Evolutionary conservation across 2,113 vertebrate genomes (phyloP), one percentile per base, ranked within the genome.

Genomic region (Vulpes ferrilata): DNA sequence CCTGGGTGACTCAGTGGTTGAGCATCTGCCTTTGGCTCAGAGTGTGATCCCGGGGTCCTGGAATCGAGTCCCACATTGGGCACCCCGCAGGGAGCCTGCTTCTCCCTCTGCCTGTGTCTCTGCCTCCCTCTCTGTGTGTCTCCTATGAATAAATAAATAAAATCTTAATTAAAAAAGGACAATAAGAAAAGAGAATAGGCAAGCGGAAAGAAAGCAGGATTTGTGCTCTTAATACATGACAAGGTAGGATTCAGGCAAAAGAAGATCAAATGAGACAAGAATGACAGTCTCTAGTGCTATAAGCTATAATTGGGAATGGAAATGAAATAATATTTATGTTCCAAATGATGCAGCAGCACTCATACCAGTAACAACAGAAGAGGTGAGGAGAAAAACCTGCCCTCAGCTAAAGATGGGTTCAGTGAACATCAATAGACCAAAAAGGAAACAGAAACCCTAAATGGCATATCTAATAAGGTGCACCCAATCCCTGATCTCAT

Each of bases 401-500:
- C 55, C 38, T 32, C 59, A 8, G n/a, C 17, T 13, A 16, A 17
- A 13, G 30, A 11, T 0, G 22, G 25, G 27, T 8, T 32, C 2
- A 0, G 30, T 1, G 32, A 35, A 22, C 35, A 78, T 43, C 38
- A 51, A 0, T 20, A 2, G 25, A 15, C 17, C 64, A 12, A 2
- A 0, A 12, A 4, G 30, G 48, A 25, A 7, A 7, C 5, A 43
- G 62, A 8, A 81, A 67, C 8, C 38, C n/a, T 32, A 2, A 17
- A 1, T 7, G 1, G 8, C 1, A 2, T 23, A 0, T 30, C 3
- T 0, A 0, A 1, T 0, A 11, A 2, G 12, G 6, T 16, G 5
- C 1, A 1, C 20, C 0, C 1, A 13, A 51, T 27, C 19, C 60
- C 3, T 1, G 51, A 11, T 5, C 67, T 19, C 74, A 0, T 0